Conservation (phyloP, 1,140 invertebrate genomes). For the Acyrthosiphon pisum region DNA sequence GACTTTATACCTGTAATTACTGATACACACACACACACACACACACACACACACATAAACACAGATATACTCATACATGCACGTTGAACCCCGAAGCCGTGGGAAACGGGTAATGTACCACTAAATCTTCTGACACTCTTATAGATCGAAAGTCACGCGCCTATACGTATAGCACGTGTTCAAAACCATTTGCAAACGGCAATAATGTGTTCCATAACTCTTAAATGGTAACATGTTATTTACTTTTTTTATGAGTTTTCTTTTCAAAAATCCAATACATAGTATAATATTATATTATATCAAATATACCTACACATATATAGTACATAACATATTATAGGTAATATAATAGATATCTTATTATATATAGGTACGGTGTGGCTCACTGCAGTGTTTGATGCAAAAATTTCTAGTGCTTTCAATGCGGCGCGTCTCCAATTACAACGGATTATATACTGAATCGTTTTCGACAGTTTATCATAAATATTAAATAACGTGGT, state of each 20-base stretch:
- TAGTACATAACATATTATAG: background rate
- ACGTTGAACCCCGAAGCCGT: slow-evolving; percentile 39
- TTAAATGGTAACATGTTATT: slow-evolving; percentile 29
- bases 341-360: background rate
- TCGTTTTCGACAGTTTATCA: slow-evolving; percentile 13
- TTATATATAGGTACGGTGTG: background rate
- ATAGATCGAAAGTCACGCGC: background rate
- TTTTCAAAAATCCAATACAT: background rate
- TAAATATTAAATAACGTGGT: background rate
- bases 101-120: slow-evolving; percentile 56
- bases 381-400: background rate
- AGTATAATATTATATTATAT: background rate
- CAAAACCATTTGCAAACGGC: background rate
- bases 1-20: slow-evolving; percentile 56
- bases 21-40: background rate
- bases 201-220: background rate
- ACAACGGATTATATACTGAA: background rate
- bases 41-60: background rate
- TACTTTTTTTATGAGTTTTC: slow-evolving; percentile 13
- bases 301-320: too few relatives aligned
- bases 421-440: background rate
- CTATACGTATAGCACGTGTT: background rate
- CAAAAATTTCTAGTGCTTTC: background rate
- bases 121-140: slow-evolving; percentile 35
- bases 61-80: background rate